These are phyloP conservation scores for Paragorgia papillata DNA, from an alignment of 92 coral and sea anemone species.

Conservation along the genomic window DNA sequence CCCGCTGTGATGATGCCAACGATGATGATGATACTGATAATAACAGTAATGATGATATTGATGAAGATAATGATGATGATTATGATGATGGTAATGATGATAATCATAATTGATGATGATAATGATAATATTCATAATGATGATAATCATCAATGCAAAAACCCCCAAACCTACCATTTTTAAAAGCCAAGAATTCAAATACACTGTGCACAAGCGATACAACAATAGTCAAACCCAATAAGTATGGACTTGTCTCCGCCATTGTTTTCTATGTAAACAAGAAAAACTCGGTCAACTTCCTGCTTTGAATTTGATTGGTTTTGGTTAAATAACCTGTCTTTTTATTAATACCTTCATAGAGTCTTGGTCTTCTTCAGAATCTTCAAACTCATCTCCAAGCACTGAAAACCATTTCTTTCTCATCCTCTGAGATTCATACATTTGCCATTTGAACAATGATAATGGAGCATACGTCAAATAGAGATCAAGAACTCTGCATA, in stretches of 20 bases:
- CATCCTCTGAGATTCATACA: constrained; percentile 95
- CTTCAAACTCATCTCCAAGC: constrained; percentile 81
- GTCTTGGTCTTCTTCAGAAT: constrained; percentile 98
- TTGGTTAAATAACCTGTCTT: too few relatives aligned
- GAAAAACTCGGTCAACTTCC: too few relatives aligned
- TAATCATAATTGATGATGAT: neutral
- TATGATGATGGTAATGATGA: neutral
- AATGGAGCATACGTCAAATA: constrained; percentile 84
- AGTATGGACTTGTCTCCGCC: constrained; percentile 95
- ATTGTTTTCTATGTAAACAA: constrained; percentile 73
- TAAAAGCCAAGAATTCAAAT: constrained; percentile 97
- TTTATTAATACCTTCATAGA: constrained; percentile 83
- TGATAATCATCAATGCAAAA: neutral
- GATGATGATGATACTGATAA: neutral
- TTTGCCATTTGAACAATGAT: constrained; percentile 98
- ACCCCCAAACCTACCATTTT: constrained; percentile 71
- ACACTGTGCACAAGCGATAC: constrained; percentile 96
- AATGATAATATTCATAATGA: neutral
- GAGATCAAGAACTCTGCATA: constrained; percentile 75
- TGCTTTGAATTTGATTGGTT: too few relatives aligned
- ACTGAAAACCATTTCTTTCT: constrained; percentile 95
- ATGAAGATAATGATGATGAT: neutral
- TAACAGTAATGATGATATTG: neutral
- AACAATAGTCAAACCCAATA: constrained; percentile 81
- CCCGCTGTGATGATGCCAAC: neutral